phyloP scores from a whole-genome alignment of 2,888 invertebrate genomes.

The Morpho achilles region DNA sequence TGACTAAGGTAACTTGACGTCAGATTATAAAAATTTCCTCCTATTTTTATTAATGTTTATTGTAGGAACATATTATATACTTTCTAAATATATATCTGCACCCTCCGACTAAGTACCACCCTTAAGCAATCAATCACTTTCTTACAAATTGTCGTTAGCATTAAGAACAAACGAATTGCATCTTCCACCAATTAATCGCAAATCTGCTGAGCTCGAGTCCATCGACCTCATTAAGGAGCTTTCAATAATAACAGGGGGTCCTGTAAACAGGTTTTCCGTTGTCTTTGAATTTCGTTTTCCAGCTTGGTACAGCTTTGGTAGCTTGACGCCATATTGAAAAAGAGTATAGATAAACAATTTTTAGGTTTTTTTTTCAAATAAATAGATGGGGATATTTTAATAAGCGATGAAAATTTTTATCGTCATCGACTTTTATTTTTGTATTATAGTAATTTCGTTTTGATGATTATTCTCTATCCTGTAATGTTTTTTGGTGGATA shows the following conservation, averaged over 20 bases:
- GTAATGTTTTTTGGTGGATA: not conserved
- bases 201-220: constrained; percentile 56
- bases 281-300: constrained; percentile 4
- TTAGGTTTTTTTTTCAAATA: too few species aligned
- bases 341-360: too few species aligned
- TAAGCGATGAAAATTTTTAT: too few species aligned
- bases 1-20: too few species aligned
- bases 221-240: constrained; percentile 53
- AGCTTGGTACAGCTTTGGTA: not conserved
- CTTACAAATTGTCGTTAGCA: constrained; percentile 16
- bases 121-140: constrained; percentile 14
- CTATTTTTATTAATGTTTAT: too few species aligned
- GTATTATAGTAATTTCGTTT: too few species aligned
- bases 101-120: constrained; percentile 1
- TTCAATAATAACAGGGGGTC: constrained; percentile 15
- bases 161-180: constrained; percentile 45
- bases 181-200: constrained; percentile 59
- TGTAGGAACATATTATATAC: too few species aligned
- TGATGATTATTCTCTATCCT: too few species aligned
- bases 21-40: too few species aligned
- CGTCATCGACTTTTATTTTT: too few species aligned
- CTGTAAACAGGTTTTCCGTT: constrained; percentile 11
- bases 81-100: not conserved
- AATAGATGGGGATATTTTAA: too few species aligned
- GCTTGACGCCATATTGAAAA: not conserved